Base-by-base conservation (phyloP, 2,797 vertebrate species). In the Lagorchestes hirsutus region DNA sequence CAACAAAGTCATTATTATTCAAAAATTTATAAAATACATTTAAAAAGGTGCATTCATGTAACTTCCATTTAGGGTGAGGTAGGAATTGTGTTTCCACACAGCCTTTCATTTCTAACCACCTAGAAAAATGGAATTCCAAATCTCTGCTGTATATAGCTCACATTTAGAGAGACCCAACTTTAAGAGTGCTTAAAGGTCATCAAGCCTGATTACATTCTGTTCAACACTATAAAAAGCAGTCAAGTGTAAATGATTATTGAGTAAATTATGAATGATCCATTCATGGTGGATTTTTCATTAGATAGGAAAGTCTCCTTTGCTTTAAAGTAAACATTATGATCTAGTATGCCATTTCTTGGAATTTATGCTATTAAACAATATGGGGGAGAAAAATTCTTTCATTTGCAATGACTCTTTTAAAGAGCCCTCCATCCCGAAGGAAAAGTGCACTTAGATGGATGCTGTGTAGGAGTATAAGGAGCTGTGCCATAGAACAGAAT, bases 141-240 rank as follows among this genome's bases (percentile, higher is more conserved):
- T 95, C 94, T 94, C 94, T 98, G 94, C 92, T 96, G 97, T 97
- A 96, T 62, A 92, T 95, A 98, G 97, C 98, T 98, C 95, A 96
- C 97, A 98, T 95, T 98, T 97, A 98, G 97, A 98, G 97, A 97
- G 93, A 98, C 90, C 96, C 93, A 92, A 96, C 98, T 98, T 97
- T 97, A 98, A 98, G 97, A 98, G 96, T 97, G 97, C 97, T 98
- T 98, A 98, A 98, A 99, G 98, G 98, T 99, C 98, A 99, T 97
- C 96, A 98, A 98, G 96, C 95, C 93, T 97, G 98, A 98, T 98
- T 98, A 97, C 98, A 97, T 98, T 98, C 97, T 98, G 97, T 95
- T 98, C 97, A 95, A 97, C 93, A 98, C 92, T 98, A 94, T 97
- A 97, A 97, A 98, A 97, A 94, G 96, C 92, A 98, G 93, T 93